Evolutionary conservation across 2,797 vertebrate species (phyloP), one percentile per base, ranked within the genome.

Genomic region (Channallabes apus): DNA sequence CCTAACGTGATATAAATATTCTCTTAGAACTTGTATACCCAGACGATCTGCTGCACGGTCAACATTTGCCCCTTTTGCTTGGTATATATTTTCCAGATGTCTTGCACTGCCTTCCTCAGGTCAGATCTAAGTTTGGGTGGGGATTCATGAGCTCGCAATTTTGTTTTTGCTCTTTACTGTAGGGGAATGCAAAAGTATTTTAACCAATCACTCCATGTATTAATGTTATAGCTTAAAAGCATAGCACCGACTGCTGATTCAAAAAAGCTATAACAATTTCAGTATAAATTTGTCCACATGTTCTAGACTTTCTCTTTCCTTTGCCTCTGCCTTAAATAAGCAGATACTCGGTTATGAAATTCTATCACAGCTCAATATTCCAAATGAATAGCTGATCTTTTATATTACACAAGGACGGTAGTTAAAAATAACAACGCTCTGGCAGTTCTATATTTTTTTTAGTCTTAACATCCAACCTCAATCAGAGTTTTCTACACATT

Each of bases 11-110:
- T 71, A 7, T 73, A 15, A 15, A 54, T 73, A 51, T 51, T 73
- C 24, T 51, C 15, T 51, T n/a, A 51, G n/a, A 73, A 51, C 69
- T 15, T 46, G 69, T 12, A 38, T 38, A 11, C 35, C 22, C 69
- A 24, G 12, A 3, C 24, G 6, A 73, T 18, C 6, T 54, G 15
- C 72, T 29, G 51, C n/a, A n/a, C 5, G 3, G 27, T 58, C 15
- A 58, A 58, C 17, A 51, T 56, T 56, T 76, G 51, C n/a, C 51
- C 51, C 0, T 54, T 29, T 46, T 75, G 46, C 46, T 54, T 29
- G 51, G 75, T 77, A 14, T 77, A 35, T 77, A 59, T 77, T 77
- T 77, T 20, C 56, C 56, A 59, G 29, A 77, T 35, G 56, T 77
- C 56, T 35, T 29, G 7, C 51, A 29, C n/a, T 29, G 46, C 72